Evolutionary conservation across 2,113 vertebrate genomes (phyloP).

Genomic region (Perccottus glenii): DNA sequence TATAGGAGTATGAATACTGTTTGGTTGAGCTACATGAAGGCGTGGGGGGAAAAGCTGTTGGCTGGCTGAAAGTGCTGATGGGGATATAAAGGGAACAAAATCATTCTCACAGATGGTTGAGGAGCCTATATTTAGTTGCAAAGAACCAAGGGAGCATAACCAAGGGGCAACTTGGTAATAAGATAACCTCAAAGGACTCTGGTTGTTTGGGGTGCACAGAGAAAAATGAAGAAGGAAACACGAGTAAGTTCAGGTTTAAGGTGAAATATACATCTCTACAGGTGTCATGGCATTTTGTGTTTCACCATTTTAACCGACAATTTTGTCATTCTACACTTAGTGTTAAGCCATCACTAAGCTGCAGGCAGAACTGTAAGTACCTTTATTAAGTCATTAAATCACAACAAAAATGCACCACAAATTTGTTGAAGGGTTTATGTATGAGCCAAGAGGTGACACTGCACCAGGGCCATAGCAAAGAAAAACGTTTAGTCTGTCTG

Average conservation of each 20-base stretch:
- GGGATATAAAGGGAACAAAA: conserved; percentile 87
- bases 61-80: conserved; percentile 87
- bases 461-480: too few species aligned
- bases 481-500: conserved; percentile 24
- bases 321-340: conserved; percentile 61
- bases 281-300: conserved; percentile 27
- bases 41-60: conserved; percentile 69
- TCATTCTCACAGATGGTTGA: conserved; percentile 88
- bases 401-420: too few species aligned
- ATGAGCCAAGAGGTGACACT: too few species aligned
- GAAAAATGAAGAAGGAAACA: conserved; percentile 7
- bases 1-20: conserved; percentile 59
- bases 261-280: conserved; percentile 22
- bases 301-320: conserved; percentile 28
- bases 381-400: conserved; percentile 1
- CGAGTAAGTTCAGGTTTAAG: conserved; percentile 21
- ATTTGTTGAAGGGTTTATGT: background rate
- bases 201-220: conserved; percentile 46
- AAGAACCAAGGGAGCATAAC: conserved; percentile 53
- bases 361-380: background rate
- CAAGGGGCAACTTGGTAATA: conserved; percentile 57
- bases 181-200: conserved; percentile 66
- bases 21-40: conserved; percentile 29
- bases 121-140: conserved; percentile 87
- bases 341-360: conserved; percentile 4